Base-by-base conservation (phyloP, 2,888 invertebrate species). In the Smittia aterrima region DNA sequence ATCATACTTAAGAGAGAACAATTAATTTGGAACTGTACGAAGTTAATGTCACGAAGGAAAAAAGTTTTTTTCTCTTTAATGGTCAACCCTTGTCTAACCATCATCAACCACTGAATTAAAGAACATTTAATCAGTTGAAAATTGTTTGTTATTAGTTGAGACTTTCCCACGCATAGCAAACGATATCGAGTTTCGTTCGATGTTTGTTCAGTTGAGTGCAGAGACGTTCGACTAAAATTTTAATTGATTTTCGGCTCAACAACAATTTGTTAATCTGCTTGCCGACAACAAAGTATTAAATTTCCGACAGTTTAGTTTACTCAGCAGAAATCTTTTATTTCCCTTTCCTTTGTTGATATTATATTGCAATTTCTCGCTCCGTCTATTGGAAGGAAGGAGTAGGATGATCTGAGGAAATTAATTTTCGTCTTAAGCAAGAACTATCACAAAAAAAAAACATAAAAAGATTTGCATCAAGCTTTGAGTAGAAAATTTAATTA, bases 171-270 rank as follows among this genome's bases (percentile, higher is more conserved):
- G 32, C 32, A 32, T 9, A 32, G 32, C 32, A 32, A 32, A 32
- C 32, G 3, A 9, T 3, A 32, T 32, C 47, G 47, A 13, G 16
- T 58, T 58, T 22, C 18, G 22, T 58, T n/a, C 38, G 41, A 67
- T 67, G 32, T 67, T 67, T 40, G 32, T 40, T 67, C 67, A 41
- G 22, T 24, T 67, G 67, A 68, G 68, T 38, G 66, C 66, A 66
- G 18, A 32, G 38, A 66, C 22, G 47, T 18, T 38, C 13, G 20
- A 24, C 32, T 68, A 68, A 47, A 68, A 24, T 40, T 47, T 68
- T 68, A 68, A 68, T 68, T 68, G 24, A 16, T 68, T 68, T 22
- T 41, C 66, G n/a, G n/a, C 47, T 24, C 20, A 41, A n/a, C 47
- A 68, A 22, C 47, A 47, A 67, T 68, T 41, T 22, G 13, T 24